Percentiles rank a stretch among this genome's conserved stretches.
These are phyloP conservation scores for Acyrthosiphon pisum DNA, from an alignment of 1,140 invertebrate genomes.

Conservation along the genomic window DNA sequence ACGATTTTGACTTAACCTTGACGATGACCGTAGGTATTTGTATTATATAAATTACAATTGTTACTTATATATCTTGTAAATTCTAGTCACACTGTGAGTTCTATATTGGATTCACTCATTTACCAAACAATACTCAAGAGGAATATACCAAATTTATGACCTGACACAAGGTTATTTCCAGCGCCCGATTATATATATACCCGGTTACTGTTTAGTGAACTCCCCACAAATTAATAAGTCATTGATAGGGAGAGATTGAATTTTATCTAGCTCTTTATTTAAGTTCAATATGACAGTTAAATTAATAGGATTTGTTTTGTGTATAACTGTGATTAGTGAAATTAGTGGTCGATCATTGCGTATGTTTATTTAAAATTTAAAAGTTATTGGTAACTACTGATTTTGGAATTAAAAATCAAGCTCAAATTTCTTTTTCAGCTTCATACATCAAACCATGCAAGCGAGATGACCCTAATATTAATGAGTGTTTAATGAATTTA, in stretches of 20 bases:
- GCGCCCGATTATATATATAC: background rate
- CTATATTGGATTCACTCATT: background rate
- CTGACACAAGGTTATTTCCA: constrained; percentile 22
- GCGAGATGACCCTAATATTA: constrained; percentile 53
- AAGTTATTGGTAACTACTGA: background rate
- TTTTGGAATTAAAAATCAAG: background rate
- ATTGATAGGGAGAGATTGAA: background rate
- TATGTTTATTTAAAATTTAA: background rate
- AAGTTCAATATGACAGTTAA: constrained; percentile 16
- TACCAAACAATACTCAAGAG: background rate
- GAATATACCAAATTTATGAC: constrained; percentile 32
- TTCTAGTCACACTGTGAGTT: background rate
- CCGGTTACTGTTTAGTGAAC: background rate
- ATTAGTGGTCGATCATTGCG: constrained; percentile 5
- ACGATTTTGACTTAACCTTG: background rate
- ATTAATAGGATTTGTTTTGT: background rate
- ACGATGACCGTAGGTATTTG: background rate
- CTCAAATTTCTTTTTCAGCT: constrained; percentile 37
- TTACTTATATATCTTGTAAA: background rate
- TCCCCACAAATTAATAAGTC: background rate
- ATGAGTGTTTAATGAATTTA: constrained; percentile 55
- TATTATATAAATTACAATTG: background rate
- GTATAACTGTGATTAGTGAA: background rate
- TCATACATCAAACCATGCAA: constrained; percentile 59
- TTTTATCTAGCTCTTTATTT: background rate